Evolutionary conservation across 2,888 invertebrate genomes (phyloP), one percentile per base, ranked within the genome.

Genomic region (Synanthedon andrenaeformis): DNA sequence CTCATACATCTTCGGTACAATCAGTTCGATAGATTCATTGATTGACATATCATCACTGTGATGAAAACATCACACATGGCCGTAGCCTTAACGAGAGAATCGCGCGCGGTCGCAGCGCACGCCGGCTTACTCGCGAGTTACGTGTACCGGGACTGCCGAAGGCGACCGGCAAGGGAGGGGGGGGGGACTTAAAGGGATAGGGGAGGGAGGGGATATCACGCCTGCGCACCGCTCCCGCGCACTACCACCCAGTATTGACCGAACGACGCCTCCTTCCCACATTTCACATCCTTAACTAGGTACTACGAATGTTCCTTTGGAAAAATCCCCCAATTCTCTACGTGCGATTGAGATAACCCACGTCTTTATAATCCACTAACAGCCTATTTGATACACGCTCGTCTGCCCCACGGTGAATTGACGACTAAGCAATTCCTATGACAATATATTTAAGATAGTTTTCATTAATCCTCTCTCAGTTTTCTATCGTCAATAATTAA

Each of bases 191-290:
- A 35, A 35, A 35, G 35, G 35, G 35, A 35, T 10, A 8, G 58
- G 60, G 59, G 58, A 62, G 58, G 63, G 62, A 58, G 62, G 62
- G 73, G 75, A 74, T 72, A 73, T 76, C 81, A 79, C 83, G 79
- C 83, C 79, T 79, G 81, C 79, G 83, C 79, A 63, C 76, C 74
- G 70, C 76, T 63, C 76, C 76, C 80, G 76, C 82, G 64, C 83
- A 78, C 80, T 83, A 72, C 84, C 81, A 84, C 82, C 76, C 81
- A 81, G 85, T 87, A 87, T 87, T 85, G 86, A 87, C 86, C 86
- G 83, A 35, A 85, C 82, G 81, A 82, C 84, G 84, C 85, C 86
- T 85, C 82, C 82, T 83, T 82, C 79, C 81, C 79, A 84, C 82
- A 77, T 78, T 80, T 82, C 82, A 84, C 82, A 81, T 86, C 85